A percentile compares a stretch with the other conserved stretches of the same genome.
phyloP scores from a whole-genome alignment of 1,140 invertebrate genomes.

The Drosophila ficusphila region DNA sequence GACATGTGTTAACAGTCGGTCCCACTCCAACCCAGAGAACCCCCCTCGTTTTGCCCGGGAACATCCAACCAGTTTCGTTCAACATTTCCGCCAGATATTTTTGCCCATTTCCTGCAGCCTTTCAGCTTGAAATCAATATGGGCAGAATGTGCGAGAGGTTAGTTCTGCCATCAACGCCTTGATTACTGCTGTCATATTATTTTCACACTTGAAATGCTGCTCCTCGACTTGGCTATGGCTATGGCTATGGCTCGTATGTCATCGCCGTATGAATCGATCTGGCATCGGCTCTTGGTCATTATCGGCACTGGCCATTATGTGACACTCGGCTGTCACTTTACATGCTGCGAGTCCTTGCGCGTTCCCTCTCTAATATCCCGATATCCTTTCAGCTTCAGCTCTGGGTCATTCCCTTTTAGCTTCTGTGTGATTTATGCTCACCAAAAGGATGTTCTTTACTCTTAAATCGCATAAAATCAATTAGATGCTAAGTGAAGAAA shows the following conservation, averaged over 20 bases:
- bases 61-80: conserved; percentile 21
- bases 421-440: conserved; percentile 30
- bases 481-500: no score
- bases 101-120: conserved; percentile 69
- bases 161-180: conserved; percentile 47
- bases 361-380: conserved; percentile 62
- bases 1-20: conserved; percentile 70
- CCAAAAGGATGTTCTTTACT: no score
- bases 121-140: conserved; percentile 71
- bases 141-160: neutral
- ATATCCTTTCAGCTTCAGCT: conserved; percentile 28
- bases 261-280: conserved; percentile 43
- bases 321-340: conserved; percentile 71
- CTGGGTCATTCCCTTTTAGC: neutral
- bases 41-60: neutral
- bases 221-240: conserved; percentile 18
- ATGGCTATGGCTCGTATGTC: conserved; percentile 7
- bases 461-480: no score
- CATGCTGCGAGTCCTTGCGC: conserved; percentile 43
- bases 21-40: neutral
- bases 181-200: conserved; percentile 80
- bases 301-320: conserved; percentile 57
- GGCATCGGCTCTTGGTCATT: conserved; percentile 52
- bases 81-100: conserved; percentile 74
- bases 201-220: conserved; percentile 75